A percentile compares a stretch with the other conserved stretches of the same genome.
phyloP scores from a whole-genome alignment of 2,113 vertebrate genomes.

The Alces alces region DNA sequence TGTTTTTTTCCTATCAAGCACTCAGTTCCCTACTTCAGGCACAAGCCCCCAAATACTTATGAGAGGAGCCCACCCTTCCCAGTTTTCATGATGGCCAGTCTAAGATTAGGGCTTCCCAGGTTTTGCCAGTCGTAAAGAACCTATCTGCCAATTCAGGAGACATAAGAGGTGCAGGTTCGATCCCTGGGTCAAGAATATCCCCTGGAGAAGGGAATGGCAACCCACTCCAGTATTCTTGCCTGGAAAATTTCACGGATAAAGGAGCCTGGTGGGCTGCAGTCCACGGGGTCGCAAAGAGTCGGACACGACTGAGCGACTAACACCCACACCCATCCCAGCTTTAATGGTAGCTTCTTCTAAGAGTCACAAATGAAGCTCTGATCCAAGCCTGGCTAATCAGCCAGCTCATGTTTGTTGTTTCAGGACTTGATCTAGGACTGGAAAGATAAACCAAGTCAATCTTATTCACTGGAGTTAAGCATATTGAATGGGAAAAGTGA shows the following conservation, averaged over 20 bases:
- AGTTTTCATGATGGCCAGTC: background rate
- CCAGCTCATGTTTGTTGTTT: background rate
- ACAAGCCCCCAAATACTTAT: background rate
- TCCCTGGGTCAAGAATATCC: background rate
- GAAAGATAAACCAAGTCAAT: background rate
- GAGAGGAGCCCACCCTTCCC: background rate
- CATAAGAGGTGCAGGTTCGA: fast-evolving
- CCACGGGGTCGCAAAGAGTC: background rate
- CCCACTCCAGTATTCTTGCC: background rate
- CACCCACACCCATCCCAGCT: background rate
- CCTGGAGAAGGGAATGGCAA: background rate
- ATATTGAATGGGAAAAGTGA: background rate
- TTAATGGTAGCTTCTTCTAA: background rate
- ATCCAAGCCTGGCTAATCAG: background rate
- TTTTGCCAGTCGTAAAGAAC: background rate
- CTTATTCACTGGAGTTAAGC: background rate
- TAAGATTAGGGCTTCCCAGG: background rate
- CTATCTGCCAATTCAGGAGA: background rate
- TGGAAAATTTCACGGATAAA: background rate
- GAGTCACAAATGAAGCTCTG: background rate
- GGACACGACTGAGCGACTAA: background rate
- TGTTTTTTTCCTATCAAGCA: background rate
- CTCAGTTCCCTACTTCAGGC: background rate
- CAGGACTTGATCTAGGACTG: background rate
- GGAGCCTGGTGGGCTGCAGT: background rate